Evolutionary conservation across 2,888 invertebrate species (phyloP).

Genomic region (Noctua fimbriata): DNA sequence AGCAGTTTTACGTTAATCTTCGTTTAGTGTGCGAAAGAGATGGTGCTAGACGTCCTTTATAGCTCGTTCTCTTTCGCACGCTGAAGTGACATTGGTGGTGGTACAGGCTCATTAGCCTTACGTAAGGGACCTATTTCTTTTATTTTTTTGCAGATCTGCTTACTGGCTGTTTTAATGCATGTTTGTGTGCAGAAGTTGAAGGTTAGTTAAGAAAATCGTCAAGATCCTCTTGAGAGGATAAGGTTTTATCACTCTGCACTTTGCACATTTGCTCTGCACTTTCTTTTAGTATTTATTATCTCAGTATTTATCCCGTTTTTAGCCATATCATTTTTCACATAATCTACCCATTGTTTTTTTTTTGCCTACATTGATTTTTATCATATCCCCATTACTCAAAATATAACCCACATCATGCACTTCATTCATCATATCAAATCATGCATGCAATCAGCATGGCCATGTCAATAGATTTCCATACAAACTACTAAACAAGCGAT

Average conservation of each 20-base stretch:
- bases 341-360: not conserved
- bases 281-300: not conserved
- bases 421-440: not conserved
- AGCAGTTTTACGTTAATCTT: not conserved
- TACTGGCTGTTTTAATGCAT: constrained; percentile 6
- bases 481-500: not conserved
- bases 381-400: not conserved
- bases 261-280: not conserved
- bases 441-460: too few relatives aligned
- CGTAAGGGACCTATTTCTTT: not conserved
- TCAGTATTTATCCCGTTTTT: not conserved
- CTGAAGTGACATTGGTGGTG: not conserved
- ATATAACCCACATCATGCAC: not conserved
- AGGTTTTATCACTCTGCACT: not conserved
- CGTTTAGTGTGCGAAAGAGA: not conserved
- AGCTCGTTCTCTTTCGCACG: not conserved
- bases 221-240: not conserved
- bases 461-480: not conserved
- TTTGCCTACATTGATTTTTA: not conserved
- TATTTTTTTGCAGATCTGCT: constrained; percentile 1
- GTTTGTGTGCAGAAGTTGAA: constrained; percentile 4
- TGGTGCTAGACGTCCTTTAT: not conserved
- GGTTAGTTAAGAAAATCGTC: not conserved
- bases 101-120: not conserved
- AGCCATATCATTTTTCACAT: not conserved